Conservation (phyloP, 2,888 invertebrate genomes). For the Tetheella fluctuosa region DNA sequence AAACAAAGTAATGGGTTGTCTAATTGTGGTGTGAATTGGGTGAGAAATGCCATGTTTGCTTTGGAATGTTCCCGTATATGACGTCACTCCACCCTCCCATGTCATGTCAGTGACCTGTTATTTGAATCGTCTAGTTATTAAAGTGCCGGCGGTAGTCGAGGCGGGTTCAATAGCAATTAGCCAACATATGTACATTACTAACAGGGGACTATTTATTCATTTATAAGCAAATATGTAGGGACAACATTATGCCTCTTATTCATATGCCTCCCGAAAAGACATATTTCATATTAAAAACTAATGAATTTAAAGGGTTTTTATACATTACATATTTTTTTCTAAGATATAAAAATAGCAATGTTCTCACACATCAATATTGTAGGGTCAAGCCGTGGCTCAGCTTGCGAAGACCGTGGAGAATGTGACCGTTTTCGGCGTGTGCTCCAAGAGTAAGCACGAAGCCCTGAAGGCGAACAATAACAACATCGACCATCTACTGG, state of each 20-base stretch:
- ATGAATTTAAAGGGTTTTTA: no score
- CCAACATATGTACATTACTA: slow-evolving; percentile 2
- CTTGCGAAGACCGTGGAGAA: slow-evolving; percentile 91
- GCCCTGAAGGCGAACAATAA: slow-evolving; percentile 88
- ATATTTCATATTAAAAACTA: neutral
- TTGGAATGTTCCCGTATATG: slow-evolving; percentile 50
- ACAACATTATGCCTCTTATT: neutral
- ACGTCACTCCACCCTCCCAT: slow-evolving; percentile 52
- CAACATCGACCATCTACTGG: slow-evolving; percentile 90
- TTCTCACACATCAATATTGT: slow-evolving; percentile 11
- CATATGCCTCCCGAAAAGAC: neutral
- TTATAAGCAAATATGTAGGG: slow-evolving; percentile 2
- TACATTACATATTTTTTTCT: no score
- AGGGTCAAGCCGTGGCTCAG: slow-evolving; percentile 94
- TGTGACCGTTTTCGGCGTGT: slow-evolving; percentile 93
- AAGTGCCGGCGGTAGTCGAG: slow-evolving; percentile 28
- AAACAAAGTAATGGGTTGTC: slow-evolving; percentile 59
- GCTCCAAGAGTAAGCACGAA: slow-evolving; percentile 93
- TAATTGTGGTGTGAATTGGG: slow-evolving; percentile 69
- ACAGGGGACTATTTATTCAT: slow-evolving; percentile 3
- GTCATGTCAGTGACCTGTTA: slow-evolving; percentile 57
- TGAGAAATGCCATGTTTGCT: slow-evolving; percentile 59
- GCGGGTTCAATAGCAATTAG: slow-evolving; percentile 16
- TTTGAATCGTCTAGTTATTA: slow-evolving; percentile 32
- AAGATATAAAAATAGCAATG: neutral